Conservation (phyloP, 2,113 vertebrate genomes). For the Erpornis zantholeuca region DNA sequence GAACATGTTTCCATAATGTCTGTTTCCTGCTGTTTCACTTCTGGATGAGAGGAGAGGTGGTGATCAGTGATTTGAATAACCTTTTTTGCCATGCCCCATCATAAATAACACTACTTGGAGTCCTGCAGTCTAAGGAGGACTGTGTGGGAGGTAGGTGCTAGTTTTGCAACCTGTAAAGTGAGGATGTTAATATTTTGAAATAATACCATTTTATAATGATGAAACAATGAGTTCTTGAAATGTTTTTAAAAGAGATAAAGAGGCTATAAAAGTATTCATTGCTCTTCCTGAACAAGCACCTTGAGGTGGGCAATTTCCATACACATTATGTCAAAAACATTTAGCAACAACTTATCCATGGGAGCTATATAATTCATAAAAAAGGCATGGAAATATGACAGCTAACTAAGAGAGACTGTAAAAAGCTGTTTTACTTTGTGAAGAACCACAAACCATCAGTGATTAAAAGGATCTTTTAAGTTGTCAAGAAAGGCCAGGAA, state of each 20-base stretch:
- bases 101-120: not conserved
- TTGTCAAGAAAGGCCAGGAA: not conserved
- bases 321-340: not conserved
- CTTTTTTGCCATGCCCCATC: not conserved
- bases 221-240: not conserved
- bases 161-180: not conserved
- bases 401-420: not conserved
- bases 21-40: not conserved
- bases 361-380: not conserved
- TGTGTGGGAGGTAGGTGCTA: not conserved
- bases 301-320: not conserved
- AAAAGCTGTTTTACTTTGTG: not conserved
- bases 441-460: not conserved
- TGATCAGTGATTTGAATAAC: not conserved
- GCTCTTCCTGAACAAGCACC: not conserved
- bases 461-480: not conserved
- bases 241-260: not conserved
- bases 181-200: not conserved
- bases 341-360: not conserved
- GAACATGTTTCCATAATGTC: not conserved
- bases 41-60: not conserved
- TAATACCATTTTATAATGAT: not conserved
- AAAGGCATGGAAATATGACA: not conserved
- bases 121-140: not conserved
- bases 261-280: not conserved